Percentiles rank a stretch among this genome's conserved stretches.
phyloP scores from a whole-genome alignment of 2,888 invertebrate genomes.

The Lordiphosa andalusiaca region DNA sequence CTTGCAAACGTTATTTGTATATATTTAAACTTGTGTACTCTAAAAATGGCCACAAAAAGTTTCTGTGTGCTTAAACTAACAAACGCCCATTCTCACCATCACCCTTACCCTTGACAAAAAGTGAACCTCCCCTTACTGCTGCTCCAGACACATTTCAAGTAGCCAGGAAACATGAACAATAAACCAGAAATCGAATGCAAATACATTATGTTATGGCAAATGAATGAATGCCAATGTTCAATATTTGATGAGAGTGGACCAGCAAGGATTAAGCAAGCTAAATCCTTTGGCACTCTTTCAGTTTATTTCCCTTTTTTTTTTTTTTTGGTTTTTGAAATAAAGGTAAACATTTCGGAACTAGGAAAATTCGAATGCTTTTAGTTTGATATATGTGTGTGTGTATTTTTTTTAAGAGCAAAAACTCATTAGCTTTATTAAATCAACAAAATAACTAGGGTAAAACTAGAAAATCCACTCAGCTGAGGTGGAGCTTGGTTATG shows the following conservation, averaged over 20 bases:
- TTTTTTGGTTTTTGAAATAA: not conserved
- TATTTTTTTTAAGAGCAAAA: slow-evolving; percentile 6
- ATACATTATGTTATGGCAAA: not conserved
- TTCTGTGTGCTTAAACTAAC: too few species aligned
- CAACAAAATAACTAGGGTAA: slow-evolving; percentile 14
- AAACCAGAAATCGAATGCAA: not conserved
- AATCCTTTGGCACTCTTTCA: not conserved
- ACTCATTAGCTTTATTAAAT: slow-evolving; percentile 36
- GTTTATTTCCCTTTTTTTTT: not conserved
- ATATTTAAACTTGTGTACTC: too few species aligned
- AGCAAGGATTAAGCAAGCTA: not conserved
- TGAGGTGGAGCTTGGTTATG: not conserved
- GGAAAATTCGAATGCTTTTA: slow-evolving; percentile 2
- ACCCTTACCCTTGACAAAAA: too few species aligned
- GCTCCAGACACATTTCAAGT: too few species aligned
- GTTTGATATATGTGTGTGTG: not conserved
- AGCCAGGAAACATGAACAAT: not conserved
- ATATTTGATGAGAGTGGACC: slow-evolving; percentile 1
- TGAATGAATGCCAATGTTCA: slow-evolving; percentile 2
- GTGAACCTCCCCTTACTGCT: too few species aligned
- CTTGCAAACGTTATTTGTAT: too few species aligned
- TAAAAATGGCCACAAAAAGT: too few species aligned
- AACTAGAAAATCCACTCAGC: slow-evolving; percentile 13
- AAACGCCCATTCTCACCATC: too few species aligned
- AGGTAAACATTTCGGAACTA: slow-evolving; percentile 9